phyloP scores from a whole-genome alignment of 1,140 invertebrate species.

The Brachionus plicatilis region DNA sequence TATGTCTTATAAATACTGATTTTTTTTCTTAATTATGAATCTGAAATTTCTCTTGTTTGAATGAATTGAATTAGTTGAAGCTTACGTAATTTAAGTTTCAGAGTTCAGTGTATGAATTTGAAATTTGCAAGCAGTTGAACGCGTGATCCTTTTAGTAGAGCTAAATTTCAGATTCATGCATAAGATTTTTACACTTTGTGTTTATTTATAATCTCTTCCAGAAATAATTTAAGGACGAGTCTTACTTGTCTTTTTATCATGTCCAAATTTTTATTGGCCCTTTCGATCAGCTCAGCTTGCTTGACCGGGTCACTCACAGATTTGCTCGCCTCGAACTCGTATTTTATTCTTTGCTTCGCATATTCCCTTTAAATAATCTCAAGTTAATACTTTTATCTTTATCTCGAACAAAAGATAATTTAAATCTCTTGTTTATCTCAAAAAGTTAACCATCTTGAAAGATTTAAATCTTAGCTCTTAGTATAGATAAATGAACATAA shows the following conservation, averaged over 20 bases:
- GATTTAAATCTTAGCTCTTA: not conserved
- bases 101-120: not conserved
- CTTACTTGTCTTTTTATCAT: constrained; percentile 40
- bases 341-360: constrained; percentile 23
- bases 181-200: not conserved
- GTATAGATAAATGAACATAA: not conserved
- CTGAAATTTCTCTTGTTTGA: not conserved
- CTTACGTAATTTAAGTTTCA: constrained; percentile 15
- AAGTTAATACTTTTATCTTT: not conserved
- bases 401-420: not conserved
- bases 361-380: not conserved
- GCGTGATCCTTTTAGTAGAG: not conserved
- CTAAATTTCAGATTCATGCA: not conserved
- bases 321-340: constrained; percentile 16
- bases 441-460: not conserved
- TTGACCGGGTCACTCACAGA: not conserved
- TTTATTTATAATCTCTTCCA: not conserved
- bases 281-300: not conserved
- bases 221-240: not conserved
- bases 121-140: not conserved
- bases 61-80: not conserved
- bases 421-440: not conserved
- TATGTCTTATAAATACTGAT: not conserved
- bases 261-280: constrained; percentile 14
- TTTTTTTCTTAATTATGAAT: not conserved